phyloP scores from a whole-genome alignment of 1,140 invertebrate genomes.

The Caerostris darwini region DNA sequence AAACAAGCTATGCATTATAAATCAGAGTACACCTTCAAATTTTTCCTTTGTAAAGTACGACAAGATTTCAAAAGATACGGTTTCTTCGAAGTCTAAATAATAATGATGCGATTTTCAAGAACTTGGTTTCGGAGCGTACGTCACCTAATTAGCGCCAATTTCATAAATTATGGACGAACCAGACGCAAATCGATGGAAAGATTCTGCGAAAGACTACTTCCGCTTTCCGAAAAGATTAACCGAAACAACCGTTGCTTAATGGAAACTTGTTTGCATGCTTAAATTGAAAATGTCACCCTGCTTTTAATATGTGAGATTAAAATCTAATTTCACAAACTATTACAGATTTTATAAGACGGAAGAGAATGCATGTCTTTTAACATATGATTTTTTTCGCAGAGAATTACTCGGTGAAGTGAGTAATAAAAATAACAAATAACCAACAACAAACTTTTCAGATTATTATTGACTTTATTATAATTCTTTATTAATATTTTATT shows the following conservation, averaged over 20 bases:
- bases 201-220: neutral
- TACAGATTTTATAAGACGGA: too few species aligned
- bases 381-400: too few species aligned
- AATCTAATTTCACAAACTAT: too few species aligned
- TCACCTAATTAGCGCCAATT: neutral
- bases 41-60: neutral
- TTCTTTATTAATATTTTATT: too few species aligned
- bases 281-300: neutral
- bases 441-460: too few species aligned
- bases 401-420: too few species aligned
- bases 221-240: neutral
- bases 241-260: too few species aligned
- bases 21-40: neutral
- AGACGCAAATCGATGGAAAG: neutral
- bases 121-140: neutral
- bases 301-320: too few species aligned
- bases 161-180: conserved; percentile 28
- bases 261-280: neutral
- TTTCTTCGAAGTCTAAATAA: neutral
- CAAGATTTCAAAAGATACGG: neutral
- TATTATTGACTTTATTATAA: too few species aligned
- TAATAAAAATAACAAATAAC: too few species aligned
- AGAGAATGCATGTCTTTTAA: too few species aligned
- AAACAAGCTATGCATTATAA: too few species aligned
- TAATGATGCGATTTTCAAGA: neutral